Percentiles rank a stretch among this genome's conserved stretches.
phyloP scores from a whole-genome alignment of 2,797 vertebrate genomes.

The Antrozous pallidus region DNA sequence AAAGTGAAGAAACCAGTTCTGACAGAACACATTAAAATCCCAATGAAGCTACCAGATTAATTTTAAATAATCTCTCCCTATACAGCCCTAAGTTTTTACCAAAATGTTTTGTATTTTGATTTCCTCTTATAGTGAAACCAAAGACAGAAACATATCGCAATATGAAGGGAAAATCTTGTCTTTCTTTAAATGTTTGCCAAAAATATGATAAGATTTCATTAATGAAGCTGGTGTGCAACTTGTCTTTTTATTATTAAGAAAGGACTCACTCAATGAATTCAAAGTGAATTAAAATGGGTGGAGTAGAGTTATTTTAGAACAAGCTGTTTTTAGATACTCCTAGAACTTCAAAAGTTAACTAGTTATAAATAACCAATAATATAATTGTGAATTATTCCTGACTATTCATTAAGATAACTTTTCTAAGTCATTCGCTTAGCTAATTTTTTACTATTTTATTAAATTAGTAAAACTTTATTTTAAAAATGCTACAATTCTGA shows the following conservation, averaged over 20 bases:
- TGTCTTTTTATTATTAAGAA: slow-evolving; percentile 9
- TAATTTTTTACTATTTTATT: slow-evolving; percentile 35
- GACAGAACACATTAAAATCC: neutral
- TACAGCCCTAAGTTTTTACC: neutral
- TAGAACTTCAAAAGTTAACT: slow-evolving; percentile 38
- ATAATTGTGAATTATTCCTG: neutral
- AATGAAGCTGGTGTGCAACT: neutral
- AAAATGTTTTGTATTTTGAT: neutral
- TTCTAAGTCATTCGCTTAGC: neutral
- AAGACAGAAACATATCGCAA: slow-evolving; percentile 2
- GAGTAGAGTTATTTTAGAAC: neutral
- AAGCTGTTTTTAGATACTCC: neutral
- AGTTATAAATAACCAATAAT: slow-evolving; percentile 17
- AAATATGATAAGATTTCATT: slow-evolving; percentile 14
- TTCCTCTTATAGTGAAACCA: slow-evolving; percentile 15
- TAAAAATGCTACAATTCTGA: neutral
- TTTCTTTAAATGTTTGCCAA: neutral
- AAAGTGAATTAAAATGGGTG: neutral
- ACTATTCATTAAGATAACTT: slow-evolving; percentile 48
- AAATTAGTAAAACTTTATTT: slow-evolving; percentile 35
- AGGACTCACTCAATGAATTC: neutral
- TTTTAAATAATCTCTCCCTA: neutral
- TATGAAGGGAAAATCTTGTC: neutral
- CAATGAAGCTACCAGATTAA: neutral
- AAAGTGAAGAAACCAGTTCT: neutral